Percentiles rank a stretch among this genome's conserved stretches.
phyloP scores from a whole-genome alignment of 2,888 invertebrate genomes.

The Junonia oenone region DNA sequence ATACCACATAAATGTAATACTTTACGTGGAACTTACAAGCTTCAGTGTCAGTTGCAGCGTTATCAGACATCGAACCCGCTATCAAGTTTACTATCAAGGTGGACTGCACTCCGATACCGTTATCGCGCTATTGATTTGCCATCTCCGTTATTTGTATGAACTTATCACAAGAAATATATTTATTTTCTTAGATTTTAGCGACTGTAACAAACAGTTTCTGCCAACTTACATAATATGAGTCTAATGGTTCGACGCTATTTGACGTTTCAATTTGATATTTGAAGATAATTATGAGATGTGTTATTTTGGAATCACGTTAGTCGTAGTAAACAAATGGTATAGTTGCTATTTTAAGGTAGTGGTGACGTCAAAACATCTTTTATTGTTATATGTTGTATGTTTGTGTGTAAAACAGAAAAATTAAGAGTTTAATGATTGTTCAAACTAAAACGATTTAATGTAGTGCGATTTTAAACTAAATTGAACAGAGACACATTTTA shows the following conservation, averaged over 20 bases:
- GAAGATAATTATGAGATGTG: background rate
- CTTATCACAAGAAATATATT: background rate
- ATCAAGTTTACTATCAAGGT: conserved; percentile 75
- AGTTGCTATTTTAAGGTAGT: background rate
- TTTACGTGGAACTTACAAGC: conserved; percentile 22
- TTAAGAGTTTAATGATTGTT: too few species aligned
- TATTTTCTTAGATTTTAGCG: background rate
- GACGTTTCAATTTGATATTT: background rate
- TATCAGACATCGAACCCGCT: conserved; percentile 66
- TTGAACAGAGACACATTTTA: too few species aligned
- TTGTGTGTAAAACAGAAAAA: too few species aligned
- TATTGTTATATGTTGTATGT: too few species aligned
- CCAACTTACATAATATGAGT: background rate
- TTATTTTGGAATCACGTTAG: background rate
- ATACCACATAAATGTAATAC: background rate
- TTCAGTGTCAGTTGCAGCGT: conserved; percentile 58
- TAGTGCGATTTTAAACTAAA: too few species aligned
- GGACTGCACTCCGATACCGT: conserved; percentile 40
- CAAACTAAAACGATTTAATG: too few species aligned
- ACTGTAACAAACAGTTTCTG: background rate
- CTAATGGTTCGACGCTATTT: background rate
- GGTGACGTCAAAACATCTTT: too few species aligned
- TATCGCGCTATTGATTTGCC: conserved; percentile 36
- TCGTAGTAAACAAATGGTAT: background rate
- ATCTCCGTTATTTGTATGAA: conserved; percentile 21